A percentile compares a stretch with the other conserved stretches of the same genome.
phyloP scores from a whole-genome alignment of 2,888 invertebrate genomes.

The Lampropteryx suffumata region DNA sequence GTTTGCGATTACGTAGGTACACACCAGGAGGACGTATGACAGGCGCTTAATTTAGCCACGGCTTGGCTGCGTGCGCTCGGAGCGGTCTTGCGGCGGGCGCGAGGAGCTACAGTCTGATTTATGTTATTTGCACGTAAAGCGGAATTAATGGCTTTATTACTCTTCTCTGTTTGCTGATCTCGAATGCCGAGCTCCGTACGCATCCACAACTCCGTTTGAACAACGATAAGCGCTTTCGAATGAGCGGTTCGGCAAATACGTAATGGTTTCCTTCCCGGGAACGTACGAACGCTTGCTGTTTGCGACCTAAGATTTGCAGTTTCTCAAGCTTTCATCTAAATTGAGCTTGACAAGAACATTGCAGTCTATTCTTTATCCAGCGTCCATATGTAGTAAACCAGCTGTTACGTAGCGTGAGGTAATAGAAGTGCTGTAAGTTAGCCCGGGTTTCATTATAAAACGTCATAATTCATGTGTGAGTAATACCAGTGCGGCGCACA shows the following conservation, averaged over 20 bases:
- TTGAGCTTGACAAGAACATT: conserved; percentile 29
- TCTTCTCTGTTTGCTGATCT: conserved; percentile 77
- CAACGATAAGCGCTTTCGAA: conserved; percentile 60
- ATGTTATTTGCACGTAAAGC: conserved; percentile 81
- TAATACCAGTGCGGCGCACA: conserved; percentile 71
- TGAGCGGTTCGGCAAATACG: conserved; percentile 58
- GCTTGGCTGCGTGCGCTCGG: conserved; percentile 59
- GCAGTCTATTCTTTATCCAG: conserved; percentile 11
- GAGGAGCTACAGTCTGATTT: conserved; percentile 76
- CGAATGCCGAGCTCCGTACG: conserved; percentile 56
- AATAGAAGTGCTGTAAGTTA: conserved; percentile 54
- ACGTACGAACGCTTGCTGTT: conserved; percentile 32
- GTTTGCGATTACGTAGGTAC: conserved; percentile 48
- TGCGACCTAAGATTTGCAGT: conserved; percentile 26
- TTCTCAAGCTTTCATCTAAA: conserved; percentile 25
- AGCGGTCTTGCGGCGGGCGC: conserved; percentile 72
- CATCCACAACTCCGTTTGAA: conserved; percentile 58
- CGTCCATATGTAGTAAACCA: conserved; percentile 26
- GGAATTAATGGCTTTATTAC: conserved; percentile 82
- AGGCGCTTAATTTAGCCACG: conserved; percentile 69
- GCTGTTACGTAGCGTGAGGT: conserved; percentile 28
- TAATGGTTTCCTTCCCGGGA: conserved; percentile 47
- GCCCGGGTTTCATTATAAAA: conserved; percentile 69
- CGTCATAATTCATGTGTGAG: conserved; percentile 74
- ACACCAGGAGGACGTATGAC: conserved; percentile 66